phyloP scores from a whole-genome alignment of 2,888 invertebrate species.

The Pemphredon lugubris region DNA sequence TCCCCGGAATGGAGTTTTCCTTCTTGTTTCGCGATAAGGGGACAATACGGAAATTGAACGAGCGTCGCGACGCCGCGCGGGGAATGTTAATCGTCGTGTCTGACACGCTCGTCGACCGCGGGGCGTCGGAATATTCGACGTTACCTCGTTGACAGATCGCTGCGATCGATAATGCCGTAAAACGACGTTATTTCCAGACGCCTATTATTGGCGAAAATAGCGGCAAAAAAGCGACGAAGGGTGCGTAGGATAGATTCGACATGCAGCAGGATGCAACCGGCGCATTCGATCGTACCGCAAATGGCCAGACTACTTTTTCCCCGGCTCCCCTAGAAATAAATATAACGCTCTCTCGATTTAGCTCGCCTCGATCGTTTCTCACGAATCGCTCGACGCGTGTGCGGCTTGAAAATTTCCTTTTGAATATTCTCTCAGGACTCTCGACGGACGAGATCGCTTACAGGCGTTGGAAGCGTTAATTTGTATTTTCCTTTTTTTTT shows the following conservation, averaged over 20 bases:
- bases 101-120: too few species aligned
- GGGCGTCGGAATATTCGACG: not conserved
- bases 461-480: not conserved
- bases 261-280: slow-evolving; percentile 66
- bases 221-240: slow-evolving; percentile 35
- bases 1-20: too few species aligned
- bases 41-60: too few species aligned
- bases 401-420: slow-evolving; percentile 23
- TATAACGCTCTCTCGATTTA: slow-evolving; percentile 67
- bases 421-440: not conserved
- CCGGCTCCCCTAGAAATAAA: slow-evolving; percentile 68
- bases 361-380: slow-evolving; percentile 53
- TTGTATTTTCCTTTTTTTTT: too few species aligned
- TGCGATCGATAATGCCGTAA: slow-evolving; percentile 18
- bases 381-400: slow-evolving; percentile 23
- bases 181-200: slow-evolving; percentile 13
- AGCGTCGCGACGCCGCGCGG: too few species aligned
- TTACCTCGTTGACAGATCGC: not conserved
- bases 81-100: too few species aligned
- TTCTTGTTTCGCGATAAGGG: too few species aligned
- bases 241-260: slow-evolving; percentile 44
- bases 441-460: not conserved
- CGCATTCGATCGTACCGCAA: slow-evolving; percentile 55
- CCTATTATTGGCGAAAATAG: slow-evolving; percentile 30
- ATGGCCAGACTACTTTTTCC: slow-evolving; percentile 69